Evolutionary conservation across 2,797 vertebrate genomes (phyloP), one percentile per base, ranked within the genome.

Genomic region (Microchirus variegatus): DNA sequence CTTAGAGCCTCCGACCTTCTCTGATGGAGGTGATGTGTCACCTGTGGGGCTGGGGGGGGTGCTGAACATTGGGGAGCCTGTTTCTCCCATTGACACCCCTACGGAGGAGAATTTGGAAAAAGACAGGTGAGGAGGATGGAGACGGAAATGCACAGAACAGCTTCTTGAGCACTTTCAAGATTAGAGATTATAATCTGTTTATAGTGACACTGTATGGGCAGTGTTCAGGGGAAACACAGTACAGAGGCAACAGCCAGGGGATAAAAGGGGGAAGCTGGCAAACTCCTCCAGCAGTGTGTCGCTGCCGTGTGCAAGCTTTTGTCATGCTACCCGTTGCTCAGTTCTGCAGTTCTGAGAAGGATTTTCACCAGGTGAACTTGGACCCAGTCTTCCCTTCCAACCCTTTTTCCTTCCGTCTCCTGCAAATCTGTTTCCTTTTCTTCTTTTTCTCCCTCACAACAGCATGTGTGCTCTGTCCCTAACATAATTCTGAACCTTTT

Each of bases 51-150:
- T 9, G 9, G 57, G 47, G 44, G 36, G 63, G 49, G 63, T 77
- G 45, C 52, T 71, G 15, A n/a, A 55, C 6, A 12, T 78, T 3
- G 67, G 60, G 55, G 82, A 94, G 73, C 55, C 87, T 59, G 10
- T 63, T 65, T 43, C 75, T 2, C 50, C 64, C 47, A 58, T 31
- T 1, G 93, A 95, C n/a, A 43, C 43, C 11, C 77, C 83, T 7
- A 35, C 59, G 1, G 94, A 95, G 40, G 94, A 95, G n/a, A 86
- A 17, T 22, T 13, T 68, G 8, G 95, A 94, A 44, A 94, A 90
- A 59, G 92, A 94, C 19, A 95, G 92, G 95, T 95, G 84, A 92
- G 91, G n/a, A 40, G n/a, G 36, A 37, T 10, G 17, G 41, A 11
- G 36, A 35, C 18, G 2, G 41, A 47, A 43, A 53, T 4, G 26